A percentile compares a stretch with the other conserved stretches of the same genome.
Conservation (phyloP, 1,140 invertebrate genomes). For the Trichonephila inaurata region DNA sequence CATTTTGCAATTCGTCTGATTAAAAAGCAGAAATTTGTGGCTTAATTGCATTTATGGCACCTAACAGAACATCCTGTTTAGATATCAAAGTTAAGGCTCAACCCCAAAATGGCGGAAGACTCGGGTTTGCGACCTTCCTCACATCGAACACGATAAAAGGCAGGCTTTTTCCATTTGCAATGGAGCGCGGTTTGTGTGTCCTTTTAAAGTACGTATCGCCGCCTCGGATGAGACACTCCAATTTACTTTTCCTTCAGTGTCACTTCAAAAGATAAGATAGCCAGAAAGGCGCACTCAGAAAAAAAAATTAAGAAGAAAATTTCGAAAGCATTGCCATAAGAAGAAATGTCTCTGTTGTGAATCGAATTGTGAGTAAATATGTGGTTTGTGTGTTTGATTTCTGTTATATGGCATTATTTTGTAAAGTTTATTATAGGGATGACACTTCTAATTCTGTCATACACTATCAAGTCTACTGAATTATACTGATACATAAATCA, state of each 20-base stretch:
- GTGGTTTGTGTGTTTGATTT: too few species aligned
- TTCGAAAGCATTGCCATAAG: too few species aligned
- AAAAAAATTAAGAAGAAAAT: neutral
- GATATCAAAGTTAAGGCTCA: neutral
- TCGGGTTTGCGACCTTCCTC: neutral
- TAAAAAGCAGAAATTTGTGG: neutral
- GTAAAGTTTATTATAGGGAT: too few species aligned
- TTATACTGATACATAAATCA: too few species aligned
- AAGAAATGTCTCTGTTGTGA: too few species aligned
- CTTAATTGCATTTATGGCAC: neutral
- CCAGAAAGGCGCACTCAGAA: neutral
- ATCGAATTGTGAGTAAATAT: too few species aligned
- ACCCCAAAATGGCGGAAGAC: neutral
- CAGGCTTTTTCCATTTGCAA: neutral
- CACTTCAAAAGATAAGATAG: conserved; percentile 17
- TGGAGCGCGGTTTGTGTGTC: neutral
- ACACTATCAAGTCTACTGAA: too few species aligned
- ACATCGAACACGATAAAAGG: neutral
- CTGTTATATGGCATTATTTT: too few species aligned
- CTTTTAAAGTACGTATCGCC: neutral
- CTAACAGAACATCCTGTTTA: neutral
- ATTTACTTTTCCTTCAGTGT: neutral
- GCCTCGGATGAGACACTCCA: conserved; percentile 23
- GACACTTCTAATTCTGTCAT: too few species aligned
- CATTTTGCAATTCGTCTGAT: neutral